phyloP scores from a whole-genome alignment of 2,888 invertebrate species.

The Rhagonycha fulva region DNA sequence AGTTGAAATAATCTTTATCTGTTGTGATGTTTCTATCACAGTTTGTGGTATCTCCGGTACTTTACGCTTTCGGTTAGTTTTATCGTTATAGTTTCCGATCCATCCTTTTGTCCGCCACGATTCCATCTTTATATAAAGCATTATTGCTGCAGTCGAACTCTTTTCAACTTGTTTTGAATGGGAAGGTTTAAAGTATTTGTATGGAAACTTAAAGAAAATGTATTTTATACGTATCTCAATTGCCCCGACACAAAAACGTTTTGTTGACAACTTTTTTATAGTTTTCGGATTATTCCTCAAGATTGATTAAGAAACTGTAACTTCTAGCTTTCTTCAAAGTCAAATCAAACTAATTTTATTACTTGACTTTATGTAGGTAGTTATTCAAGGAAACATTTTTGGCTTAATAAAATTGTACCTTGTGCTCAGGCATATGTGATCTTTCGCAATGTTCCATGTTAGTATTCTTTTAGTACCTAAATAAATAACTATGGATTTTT shows the following conservation, averaged over 20 bases:
- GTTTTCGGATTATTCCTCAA: neutral
- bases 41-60: constrained; percentile 44
- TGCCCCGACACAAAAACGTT: neutral
- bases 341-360: neutral
- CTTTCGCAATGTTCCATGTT: too few relatives aligned
- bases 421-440: too few relatives aligned
- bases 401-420: too few relatives aligned
- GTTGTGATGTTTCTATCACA: constrained; percentile 46
- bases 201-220: neutral
- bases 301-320: neutral
- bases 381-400: too few relatives aligned
- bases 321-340: neutral
- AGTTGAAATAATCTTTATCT: constrained; percentile 48
- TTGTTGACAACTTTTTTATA: neutral
- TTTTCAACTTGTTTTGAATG: constrained; percentile 26
- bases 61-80: constrained; percentile 51
- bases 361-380: too few relatives aligned
- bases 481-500: too few relatives aligned
- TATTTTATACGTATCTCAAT: neutral
- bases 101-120: constrained; percentile 46
- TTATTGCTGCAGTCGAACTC: constrained; percentile 25
- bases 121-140: constrained; percentile 35
- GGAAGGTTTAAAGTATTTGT: constrained; percentile 7
- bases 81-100: constrained; percentile 53
- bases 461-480: too few relatives aligned